Evolutionary conservation across 1,140 invertebrate species (phyloP).

Genomic region (Zelostemma sp.): DNA sequence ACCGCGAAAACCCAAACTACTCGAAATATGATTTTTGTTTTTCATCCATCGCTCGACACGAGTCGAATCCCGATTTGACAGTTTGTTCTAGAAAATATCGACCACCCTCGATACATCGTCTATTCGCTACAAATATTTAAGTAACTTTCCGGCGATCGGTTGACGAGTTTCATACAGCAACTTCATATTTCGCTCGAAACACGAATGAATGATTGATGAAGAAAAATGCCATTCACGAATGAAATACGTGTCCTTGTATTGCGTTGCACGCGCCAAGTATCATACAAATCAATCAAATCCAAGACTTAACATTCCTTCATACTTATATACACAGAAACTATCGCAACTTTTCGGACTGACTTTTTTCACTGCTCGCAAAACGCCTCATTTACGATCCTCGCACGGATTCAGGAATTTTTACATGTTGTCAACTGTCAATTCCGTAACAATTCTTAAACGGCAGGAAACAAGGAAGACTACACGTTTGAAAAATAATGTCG

Average conservation of each 20-base stretch:
- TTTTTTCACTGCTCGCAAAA: background rate
- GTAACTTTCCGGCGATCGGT: slow-evolving; percentile 27
- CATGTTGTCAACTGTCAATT: background rate
- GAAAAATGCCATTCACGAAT: background rate
- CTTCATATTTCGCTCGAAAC: slow-evolving; percentile 16
- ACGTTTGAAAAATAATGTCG: slow-evolving; percentile 8
- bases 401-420: background rate
- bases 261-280: slow-evolving; percentile 34
- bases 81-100: slow-evolving; percentile 33
- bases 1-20: too few relatives aligned
- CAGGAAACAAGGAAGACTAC: slow-evolving; percentile 31
- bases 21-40: too few relatives aligned
- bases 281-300: slow-evolving; percentile 28
- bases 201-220: background rate
- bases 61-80: too few relatives aligned
- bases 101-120: slow-evolving; percentile 13
- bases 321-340: slow-evolving; percentile 45
- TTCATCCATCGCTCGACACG: too few relatives aligned
- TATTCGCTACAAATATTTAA: slow-evolving; percentile 38
- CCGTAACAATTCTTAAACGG: background rate
- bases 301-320: too few relatives aligned
- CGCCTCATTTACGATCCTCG: slow-evolving; percentile 7
- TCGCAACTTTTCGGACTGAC: too few relatives aligned
- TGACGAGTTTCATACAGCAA: slow-evolving; percentile 20
- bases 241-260: background rate